Percentiles rank a stretch among this genome's conserved stretches.
These are phyloP conservation scores for Notolepis coatsorum DNA, from an alignment of 2,797 vertebrate genomes.

Conservation along the genomic window DNA sequence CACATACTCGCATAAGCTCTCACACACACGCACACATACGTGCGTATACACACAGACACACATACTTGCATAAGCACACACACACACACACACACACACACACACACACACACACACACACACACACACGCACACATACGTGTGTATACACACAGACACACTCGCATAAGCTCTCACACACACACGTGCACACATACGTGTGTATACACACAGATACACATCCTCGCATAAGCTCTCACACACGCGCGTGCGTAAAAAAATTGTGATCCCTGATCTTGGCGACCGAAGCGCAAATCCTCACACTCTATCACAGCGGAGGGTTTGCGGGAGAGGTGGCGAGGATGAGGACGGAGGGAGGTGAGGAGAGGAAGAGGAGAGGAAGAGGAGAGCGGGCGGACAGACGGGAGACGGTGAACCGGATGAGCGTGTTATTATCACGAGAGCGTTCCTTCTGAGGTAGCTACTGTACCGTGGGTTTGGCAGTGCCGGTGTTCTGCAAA, in stretches of 20 bases:
- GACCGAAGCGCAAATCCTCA: slow-evolving; percentile 66
- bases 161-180: too few relatives aligned
- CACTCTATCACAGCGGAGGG: slow-evolving; percentile 52
- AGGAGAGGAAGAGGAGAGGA: slow-evolving; percentile 37
- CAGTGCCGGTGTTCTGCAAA: too few relatives aligned
- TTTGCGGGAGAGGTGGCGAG: slow-evolving; percentile 56
- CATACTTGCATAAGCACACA: neutral
- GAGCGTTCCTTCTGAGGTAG: too few relatives aligned
- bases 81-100: neutral
- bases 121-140: too few relatives aligned
- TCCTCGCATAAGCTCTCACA: too few relatives aligned
- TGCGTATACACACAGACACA: neutral
- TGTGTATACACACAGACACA: too few relatives aligned
- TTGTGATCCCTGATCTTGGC: slow-evolving; percentile 52
- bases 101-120: neutral
- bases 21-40: neutral
- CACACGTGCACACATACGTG: too few relatives aligned
- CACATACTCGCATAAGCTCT: slow-evolving; percentile 8
- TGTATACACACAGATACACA: too few relatives aligned
- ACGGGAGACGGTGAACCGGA: neutral
- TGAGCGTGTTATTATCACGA: too few relatives aligned
- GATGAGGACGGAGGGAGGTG: slow-evolving; percentile 52
- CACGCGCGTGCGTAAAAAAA: too few relatives aligned
- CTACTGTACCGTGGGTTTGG: too few relatives aligned
- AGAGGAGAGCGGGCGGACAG: slow-evolving; percentile 13